These are phyloP conservation scores for Drosophila lacteicornis DNA, from an alignment of 1,140 invertebrate species.

Conservation along the genomic window DNA sequence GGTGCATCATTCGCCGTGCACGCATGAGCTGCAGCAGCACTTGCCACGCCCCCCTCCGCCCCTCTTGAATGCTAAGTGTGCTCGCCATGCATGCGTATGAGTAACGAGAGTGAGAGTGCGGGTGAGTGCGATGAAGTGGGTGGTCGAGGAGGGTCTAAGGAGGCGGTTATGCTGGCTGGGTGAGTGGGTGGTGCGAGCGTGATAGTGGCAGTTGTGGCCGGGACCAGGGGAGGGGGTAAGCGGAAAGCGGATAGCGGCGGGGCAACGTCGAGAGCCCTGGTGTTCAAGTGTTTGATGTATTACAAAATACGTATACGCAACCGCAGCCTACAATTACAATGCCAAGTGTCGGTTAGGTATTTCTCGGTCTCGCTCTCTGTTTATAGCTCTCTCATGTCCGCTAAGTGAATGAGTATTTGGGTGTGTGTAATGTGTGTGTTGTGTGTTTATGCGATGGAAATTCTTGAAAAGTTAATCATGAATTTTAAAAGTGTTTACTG, in stretches of 20 bases:
- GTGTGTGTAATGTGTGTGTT: neutral
- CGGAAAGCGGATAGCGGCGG: conserved; percentile 1
- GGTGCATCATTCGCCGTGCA: conserved; percentile 33
- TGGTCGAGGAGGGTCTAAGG: conserved; percentile 7
- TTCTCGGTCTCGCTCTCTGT: conserved; percentile 13
- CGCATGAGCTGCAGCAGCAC: conserved; percentile 66
- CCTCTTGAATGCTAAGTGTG: conserved; percentile 65
- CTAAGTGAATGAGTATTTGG: conserved; percentile 12
- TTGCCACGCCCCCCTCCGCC: conserved; percentile 44
- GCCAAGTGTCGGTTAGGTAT: conserved; percentile 58
- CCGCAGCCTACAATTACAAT: conserved; percentile 75
- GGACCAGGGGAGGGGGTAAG: neutral
- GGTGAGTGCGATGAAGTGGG: conserved; percentile 14
- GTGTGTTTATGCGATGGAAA: neutral
- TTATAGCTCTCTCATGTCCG: conserved; percentile 10
- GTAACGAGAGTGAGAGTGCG: conserved; percentile 61
- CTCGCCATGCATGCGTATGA: conserved; percentile 80
- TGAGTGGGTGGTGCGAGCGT: conserved; percentile 9
- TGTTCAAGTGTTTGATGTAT: conserved; percentile 78
- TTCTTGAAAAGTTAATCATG: neutral
- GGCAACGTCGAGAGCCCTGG: conserved; percentile 61
- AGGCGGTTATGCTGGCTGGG: conserved; percentile 15
- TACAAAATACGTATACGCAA: conserved; percentile 71
- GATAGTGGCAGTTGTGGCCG: conserved; percentile 29
- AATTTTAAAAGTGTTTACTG: neutral